phyloP scores from a whole-genome alignment of 2,888 invertebrate species.

The Philereme vetulata region DNA sequence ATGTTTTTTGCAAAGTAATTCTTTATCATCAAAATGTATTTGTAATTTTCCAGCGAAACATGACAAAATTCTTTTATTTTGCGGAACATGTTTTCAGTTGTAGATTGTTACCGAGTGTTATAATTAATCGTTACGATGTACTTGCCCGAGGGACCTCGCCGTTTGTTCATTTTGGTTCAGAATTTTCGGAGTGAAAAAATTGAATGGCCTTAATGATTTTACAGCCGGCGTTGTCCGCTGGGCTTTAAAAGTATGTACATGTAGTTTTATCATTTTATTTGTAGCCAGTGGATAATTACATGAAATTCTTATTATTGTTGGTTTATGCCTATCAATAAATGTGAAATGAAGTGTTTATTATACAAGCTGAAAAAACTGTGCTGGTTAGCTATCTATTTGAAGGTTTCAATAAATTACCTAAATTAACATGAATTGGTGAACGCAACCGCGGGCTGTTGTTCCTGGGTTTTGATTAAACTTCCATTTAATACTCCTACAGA shows the following conservation, averaged over 20 bases:
- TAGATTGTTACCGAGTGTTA: slow-evolving; percentile 42
- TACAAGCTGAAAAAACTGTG: too few relatives aligned
- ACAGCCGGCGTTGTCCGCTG: slow-evolving; percentile 42
- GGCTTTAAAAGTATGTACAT: slow-evolving; percentile 36
- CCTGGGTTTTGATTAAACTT: too few relatives aligned
- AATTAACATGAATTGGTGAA: too few relatives aligned
- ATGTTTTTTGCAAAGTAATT: background rate
- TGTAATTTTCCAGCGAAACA: slow-evolving; percentile 21
- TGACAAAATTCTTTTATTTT: slow-evolving; percentile 32
- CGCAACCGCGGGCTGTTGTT: too few relatives aligned
- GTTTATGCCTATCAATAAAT: too few relatives aligned
- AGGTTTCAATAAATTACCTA: too few relatives aligned
- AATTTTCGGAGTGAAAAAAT: slow-evolving; percentile 42
- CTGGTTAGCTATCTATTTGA: too few relatives aligned
- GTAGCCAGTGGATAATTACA: background rate
- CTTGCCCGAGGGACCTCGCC: slow-evolving; percentile 44
- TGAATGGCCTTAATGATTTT: slow-evolving; percentile 41
- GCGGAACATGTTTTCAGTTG: slow-evolving; percentile 31
- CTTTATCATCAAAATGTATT: slow-evolving; percentile 14
- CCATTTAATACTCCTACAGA: too few relatives aligned
- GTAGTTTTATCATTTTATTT: slow-evolving; percentile 16
- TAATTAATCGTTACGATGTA: slow-evolving; percentile 57
- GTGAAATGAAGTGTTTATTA: too few relatives aligned
- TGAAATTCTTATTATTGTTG: too few relatives aligned
- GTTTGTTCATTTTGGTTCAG: slow-evolving; percentile 48